Evolutionary conservation across 2,113 vertebrate genomes (phyloP).

Genomic region (Pomatostomus ruficeps): DNA sequence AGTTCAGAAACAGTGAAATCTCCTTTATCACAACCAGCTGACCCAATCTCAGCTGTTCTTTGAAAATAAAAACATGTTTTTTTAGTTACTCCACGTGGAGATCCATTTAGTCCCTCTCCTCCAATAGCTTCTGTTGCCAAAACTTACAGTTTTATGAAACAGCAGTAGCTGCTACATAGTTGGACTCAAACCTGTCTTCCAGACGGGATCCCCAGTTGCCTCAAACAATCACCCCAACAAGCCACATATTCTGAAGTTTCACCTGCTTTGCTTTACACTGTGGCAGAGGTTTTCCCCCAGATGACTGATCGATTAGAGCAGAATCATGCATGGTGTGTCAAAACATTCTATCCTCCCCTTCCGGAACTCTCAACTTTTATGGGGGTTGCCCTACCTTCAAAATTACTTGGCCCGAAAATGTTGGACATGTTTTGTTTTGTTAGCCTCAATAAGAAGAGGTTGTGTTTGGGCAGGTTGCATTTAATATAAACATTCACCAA

Average conservation of each 20-base stretch:
- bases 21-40: slow-evolving; percentile 67
- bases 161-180: background rate
- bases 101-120: background rate
- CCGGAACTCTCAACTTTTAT: background rate
- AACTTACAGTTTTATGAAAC: slow-evolving; percentile 6
- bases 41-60: slow-evolving; percentile 55
- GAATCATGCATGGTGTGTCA: background rate
- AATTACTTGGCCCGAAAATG: background rate
- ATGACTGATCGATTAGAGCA: background rate
- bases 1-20: slow-evolving; percentile 41
- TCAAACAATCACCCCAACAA: background rate
- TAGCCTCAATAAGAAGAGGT: background rate
- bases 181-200: background rate
- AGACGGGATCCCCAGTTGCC: background rate
- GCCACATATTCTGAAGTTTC: background rate
- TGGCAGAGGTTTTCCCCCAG: background rate
- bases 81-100: background rate
- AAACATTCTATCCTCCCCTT: background rate
- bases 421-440: background rate
- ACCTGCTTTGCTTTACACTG: background rate
- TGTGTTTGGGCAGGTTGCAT: background rate
- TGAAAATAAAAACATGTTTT: slow-evolving; percentile 63
- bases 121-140: background rate
- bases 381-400: background rate
- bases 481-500: background rate